Percentiles rank a stretch among this genome's conserved stretches.
phyloP scores from a whole-genome alignment of 2,797 vertebrate species.

The Podargus strigoides region DNA sequence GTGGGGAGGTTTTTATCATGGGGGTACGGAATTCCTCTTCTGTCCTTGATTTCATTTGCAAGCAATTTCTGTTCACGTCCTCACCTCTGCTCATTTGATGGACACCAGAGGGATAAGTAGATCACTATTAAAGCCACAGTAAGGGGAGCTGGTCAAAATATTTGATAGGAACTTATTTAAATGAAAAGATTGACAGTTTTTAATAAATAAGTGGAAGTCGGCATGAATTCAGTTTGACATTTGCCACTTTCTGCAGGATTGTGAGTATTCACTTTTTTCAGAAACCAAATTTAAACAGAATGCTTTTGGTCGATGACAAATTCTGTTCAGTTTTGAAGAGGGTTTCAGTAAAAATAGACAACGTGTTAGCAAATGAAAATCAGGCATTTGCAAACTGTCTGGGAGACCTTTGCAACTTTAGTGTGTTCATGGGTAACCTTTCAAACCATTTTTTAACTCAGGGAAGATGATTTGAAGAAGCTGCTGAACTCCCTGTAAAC shows the following conservation, averaged over 20 bases:
- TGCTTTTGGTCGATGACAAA: neutral
- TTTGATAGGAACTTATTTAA: neutral
- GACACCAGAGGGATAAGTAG: neutral
- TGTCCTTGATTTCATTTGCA: neutral
- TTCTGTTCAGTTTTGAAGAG: slow-evolving; percentile 3
- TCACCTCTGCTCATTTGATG: neutral
- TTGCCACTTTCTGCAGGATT: slow-evolving; percentile 23
- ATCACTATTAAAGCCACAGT: neutral
- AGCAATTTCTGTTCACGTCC: neutral
- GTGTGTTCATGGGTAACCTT: neutral
- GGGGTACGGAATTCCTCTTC: neutral
- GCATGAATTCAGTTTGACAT: neutral
- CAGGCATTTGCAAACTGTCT: neutral
- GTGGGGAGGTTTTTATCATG: slow-evolving; percentile 20
- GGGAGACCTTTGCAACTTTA: neutral
- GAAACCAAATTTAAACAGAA: neutral
- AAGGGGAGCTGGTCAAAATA: neutral
- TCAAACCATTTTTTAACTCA: neutral
- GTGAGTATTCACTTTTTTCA: neutral
- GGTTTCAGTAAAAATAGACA: neutral
- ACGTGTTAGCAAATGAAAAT: neutral
- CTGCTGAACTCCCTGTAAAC: neutral
- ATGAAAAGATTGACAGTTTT: neutral
- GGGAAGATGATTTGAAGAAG: neutral
- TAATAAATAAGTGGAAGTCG: slow-evolving; percentile 1